These are phyloP conservation scores for Anthopleura xanthogrammica DNA, from an alignment of 92 coral and sea anemone species.

Conservation along the genomic window DNA sequence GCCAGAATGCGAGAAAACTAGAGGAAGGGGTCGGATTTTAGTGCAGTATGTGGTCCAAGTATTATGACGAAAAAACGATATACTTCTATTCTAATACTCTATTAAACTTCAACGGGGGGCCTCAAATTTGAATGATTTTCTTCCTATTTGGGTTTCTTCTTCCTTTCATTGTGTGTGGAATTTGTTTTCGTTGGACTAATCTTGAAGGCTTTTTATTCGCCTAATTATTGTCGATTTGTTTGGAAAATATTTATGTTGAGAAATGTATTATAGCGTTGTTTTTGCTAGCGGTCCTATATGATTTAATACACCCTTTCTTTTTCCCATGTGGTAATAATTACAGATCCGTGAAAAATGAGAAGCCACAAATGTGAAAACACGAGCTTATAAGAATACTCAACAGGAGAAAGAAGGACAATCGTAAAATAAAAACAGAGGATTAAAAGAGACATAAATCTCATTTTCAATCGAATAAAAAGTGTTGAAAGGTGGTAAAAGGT, in stretches of 20 bases:
- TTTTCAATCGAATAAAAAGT: constrained; percentile 9
- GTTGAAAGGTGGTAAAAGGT: background rate
- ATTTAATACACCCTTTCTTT: background rate
- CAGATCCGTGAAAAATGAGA: constrained; percentile 10
- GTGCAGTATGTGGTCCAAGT: background rate
- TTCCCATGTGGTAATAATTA: background rate
- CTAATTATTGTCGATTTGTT: constrained; percentile 29
- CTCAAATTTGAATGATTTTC: background rate
- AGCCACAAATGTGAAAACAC: constrained; percentile 10
- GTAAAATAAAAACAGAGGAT: background rate
- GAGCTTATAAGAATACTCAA: background rate
- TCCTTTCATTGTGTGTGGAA: background rate
- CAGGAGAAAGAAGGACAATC: background rate
- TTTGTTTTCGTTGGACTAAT: constrained; percentile 22
- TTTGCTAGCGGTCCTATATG: background rate
- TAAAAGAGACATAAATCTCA: background rate
- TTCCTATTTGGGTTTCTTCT: background rate
- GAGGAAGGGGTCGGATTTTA: background rate
- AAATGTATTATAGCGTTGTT: background rate
- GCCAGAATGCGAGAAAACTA: background rate
- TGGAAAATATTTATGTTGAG: constrained; percentile 25
- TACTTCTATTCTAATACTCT: background rate
- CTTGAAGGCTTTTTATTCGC: constrained; percentile 19
- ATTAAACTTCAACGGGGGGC: background rate
- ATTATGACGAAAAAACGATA: background rate